Base-by-base conservation (phyloP, 2,888 invertebrate species). In the Baronia brevicornis region DNA sequence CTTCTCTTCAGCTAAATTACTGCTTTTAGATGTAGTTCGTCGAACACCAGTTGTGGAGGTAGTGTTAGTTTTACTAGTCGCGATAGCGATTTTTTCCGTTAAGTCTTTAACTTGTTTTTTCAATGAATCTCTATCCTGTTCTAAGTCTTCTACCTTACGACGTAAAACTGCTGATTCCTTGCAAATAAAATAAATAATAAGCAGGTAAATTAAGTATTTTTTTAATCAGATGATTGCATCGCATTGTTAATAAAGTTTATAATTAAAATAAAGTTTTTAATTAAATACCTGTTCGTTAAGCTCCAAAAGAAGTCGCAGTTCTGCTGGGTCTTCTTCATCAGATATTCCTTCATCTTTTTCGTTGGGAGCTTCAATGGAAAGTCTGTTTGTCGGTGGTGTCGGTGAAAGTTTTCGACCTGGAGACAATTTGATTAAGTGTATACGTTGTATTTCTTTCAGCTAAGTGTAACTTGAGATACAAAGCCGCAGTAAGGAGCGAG, bases 241-340 rank as follows among this genome's bases (percentile, higher is more conserved):
- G 23, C 6, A 12, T 2, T 13, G 4, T 25, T 13, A 8, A 14
- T 13, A 3, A 15, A 3, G 4, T 4, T 1, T 5, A 7, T 7
- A 15, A 18, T 2, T 8, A 21, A 24, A 9, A 13, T 20, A 15
- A 5, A 4, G 10, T 4, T n/a, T n/a, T 25, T 27, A 11, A 10
- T 21, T 14, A 7, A 32, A 31, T 67, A 88, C 89, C 84, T 95
- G 94, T 72, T 96, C 96, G 60, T 93, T 93, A 26, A 96, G 86
- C 70, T 96, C 96, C 29, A 97, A 79, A 46, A 96, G 89, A 20
- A 96, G 86, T 54, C 94, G 90, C 36, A 96, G 73, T 67, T 96
- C 95, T 9, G 92, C 89, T 6, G 91, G 90, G 71, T 94, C 93
- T 51, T 95, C 95, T 56, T 91, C 89, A 54, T 91, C 92, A 4